These are phyloP conservation scores for Eleginops maclovinus DNA, from an alignment of 2,113 vertebrate genomes.

Conservation along the genomic window DNA sequence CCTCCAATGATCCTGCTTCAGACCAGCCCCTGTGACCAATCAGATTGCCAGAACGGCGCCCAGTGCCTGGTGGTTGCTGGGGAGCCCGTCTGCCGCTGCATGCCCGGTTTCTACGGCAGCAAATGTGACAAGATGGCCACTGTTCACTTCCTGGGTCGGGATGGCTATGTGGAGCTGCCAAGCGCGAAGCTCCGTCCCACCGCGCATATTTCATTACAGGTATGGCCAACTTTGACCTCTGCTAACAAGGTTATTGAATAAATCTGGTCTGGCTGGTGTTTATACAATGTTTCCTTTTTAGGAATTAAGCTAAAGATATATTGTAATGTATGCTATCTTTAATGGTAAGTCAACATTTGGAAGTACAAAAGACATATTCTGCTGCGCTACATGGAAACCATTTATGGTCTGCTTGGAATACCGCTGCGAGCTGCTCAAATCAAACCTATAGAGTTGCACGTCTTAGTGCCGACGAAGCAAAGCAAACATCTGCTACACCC, in stretches of 20 bases:
- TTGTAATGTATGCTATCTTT: background rate
- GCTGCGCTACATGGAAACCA: slow-evolving; percentile 23
- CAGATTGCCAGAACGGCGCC: slow-evolving; percentile 94
- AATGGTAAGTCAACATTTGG: background rate
- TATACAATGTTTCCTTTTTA: background rate
- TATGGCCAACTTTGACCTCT: slow-evolving; percentile 59
- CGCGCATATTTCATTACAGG: slow-evolving; percentile 97
- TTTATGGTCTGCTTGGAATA: slow-evolving; percentile 25
- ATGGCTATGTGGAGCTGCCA: slow-evolving; percentile 92
- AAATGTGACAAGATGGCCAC: slow-evolving; percentile 96
- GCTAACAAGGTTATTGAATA: background rate
- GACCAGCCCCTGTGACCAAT: slow-evolving; percentile 96
- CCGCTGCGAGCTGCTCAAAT: slow-evolving; percentile 28
- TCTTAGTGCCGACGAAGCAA: slow-evolving; percentile 51
- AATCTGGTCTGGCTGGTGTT: background rate
- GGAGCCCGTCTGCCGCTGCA: slow-evolving; percentile 94
- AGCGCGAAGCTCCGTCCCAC: slow-evolving; percentile 89
- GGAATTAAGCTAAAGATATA: background rate
- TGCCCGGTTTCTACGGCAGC: slow-evolving; percentile 91
- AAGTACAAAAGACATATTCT: slow-evolving; percentile 21
- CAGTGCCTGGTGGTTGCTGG: slow-evolving; percentile 91
- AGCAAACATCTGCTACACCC: slow-evolving; percentile 63
- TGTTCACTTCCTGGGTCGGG: slow-evolving; percentile 94
- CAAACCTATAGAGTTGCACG: slow-evolving; percentile 42
- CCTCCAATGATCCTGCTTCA: slow-evolving; percentile 98